Base-by-base conservation (phyloP, 2,113 vertebrate species). In the Hypomesus transpacificus region DNA sequence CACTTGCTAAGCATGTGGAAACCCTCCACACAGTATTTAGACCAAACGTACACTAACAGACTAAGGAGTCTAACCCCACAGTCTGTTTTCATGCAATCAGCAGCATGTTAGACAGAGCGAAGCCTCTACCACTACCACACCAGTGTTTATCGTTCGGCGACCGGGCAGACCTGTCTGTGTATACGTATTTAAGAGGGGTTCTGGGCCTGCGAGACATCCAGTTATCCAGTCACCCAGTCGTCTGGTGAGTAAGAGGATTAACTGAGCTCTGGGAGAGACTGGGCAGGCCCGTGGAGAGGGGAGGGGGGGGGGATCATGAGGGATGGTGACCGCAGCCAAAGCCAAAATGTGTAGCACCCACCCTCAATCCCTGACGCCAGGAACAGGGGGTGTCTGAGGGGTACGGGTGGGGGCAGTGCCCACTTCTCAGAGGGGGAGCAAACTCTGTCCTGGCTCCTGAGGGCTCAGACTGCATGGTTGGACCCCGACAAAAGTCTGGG, bases 211-310 rank as follows among this genome's bases (percentile, higher is more conserved):
- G n/a, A 51, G 39, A 20, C 54, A 22, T 72, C 22, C 28, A 82
- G 65, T 75, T 78, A 50, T 72, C 20, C 28, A 84, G 65, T 75
- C 79, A 76, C 78, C 69, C 79, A 81, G 73, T 70, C 81, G 74
- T 77, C 77, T 75, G 24, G 66, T 84, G 78, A 86, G 84, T 89
- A 88, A 91, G 86, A 89, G 87, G 89, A 91, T 91, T 89, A 89
- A 69, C 70, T 22, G 67, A 79, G 75, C 70, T 78, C 75, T 86
- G 79, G 77, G 85, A 87, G 83, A 85, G 77, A 80, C 72, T 22
- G 69, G 82, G 78, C 72, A 16, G 73, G 78, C 80, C 75, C 76
- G 79, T 66, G 71, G 69, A 66, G 61, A 71, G 69, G 75, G 77
- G 85, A 75, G 31, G 31, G 6, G 31, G 31, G 31, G 31, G 31